These are phyloP conservation scores for Abscondita cerata DNA, from an alignment of 2,888 invertebrate genomes.

Conservation along the genomic window DNA sequence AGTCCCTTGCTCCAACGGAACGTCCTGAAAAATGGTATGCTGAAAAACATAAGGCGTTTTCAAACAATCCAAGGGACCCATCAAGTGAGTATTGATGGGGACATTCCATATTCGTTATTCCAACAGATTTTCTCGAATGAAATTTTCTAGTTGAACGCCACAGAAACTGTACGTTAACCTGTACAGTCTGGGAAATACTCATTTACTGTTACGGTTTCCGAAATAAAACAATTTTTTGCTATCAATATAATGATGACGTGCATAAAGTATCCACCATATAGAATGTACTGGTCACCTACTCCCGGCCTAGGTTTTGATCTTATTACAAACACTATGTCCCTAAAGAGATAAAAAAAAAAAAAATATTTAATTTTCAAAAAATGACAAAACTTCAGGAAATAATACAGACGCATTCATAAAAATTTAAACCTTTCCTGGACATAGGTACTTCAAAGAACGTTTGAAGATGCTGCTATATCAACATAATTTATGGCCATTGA, in stretches of 20 bases:
- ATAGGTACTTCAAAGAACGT: background rate
- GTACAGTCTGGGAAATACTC: constrained; percentile 21
- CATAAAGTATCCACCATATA: constrained; percentile 23
- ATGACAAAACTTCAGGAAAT: constrained; percentile 21
- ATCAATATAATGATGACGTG: constrained; percentile 35
- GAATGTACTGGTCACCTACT: constrained; percentile 30
- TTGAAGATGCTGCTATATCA: background rate
- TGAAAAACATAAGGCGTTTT: background rate
- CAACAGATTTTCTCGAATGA: constrained; percentile 26
- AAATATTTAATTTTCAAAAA: constrained; percentile 32
- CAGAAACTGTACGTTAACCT: constrained; percentile 26
- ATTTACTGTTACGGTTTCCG: constrained; percentile 10
- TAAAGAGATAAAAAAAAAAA: constrained; percentile 32
- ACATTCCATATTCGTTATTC: constrained; percentile 25
- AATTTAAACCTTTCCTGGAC: constrained; percentile 24
- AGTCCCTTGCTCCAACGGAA: too few species aligned
- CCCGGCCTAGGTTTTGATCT: constrained; percentile 21
- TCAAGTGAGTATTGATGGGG: constrained; percentile 7
- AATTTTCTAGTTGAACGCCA: constrained; percentile 23
- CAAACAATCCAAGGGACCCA: background rate
- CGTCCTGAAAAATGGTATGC: background rate
- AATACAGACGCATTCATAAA: constrained; percentile 34
- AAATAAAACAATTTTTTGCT: constrained; percentile 30
- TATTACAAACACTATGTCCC: constrained; percentile 31
- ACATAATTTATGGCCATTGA: background rate